These are phyloP conservation scores for Cydia amplana DNA, from an alignment of 1,140 invertebrate species.

Conservation along the genomic window DNA sequence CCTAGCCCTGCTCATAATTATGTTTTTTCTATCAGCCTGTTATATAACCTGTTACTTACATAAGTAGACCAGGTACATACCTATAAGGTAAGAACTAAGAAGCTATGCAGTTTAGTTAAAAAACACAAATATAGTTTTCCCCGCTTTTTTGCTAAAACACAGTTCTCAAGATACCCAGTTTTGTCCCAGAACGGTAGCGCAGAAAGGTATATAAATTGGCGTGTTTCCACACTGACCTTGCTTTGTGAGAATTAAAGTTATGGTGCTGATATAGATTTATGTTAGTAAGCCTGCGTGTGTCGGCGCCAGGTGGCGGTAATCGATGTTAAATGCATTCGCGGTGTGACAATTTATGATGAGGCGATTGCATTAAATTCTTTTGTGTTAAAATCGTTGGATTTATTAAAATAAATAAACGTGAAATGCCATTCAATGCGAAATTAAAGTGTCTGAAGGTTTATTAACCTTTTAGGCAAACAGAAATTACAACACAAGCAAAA, in stretches of 20 bases:
- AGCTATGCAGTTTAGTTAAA: too few species aligned
- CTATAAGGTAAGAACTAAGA: too few species aligned
- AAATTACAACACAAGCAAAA: too few species aligned
- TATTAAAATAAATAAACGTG: too few species aligned
- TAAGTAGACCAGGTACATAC: too few species aligned
- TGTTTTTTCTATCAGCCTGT: too few species aligned
- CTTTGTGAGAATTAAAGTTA: not conserved
- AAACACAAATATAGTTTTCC: not conserved
- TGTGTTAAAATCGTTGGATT: conserved; percentile 32
- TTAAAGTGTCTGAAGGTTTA: too few species aligned
- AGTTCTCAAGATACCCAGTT: not conserved
- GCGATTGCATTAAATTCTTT: not conserved
- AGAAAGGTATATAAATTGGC: not conserved
- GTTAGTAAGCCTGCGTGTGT: not conserved
- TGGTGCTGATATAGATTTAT: not conserved
- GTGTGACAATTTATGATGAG: not conserved
- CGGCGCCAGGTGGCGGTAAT: conserved; percentile 12
- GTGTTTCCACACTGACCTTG: not conserved
- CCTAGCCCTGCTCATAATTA: too few species aligned
- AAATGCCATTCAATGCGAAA: too few species aligned
- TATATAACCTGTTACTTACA: too few species aligned
- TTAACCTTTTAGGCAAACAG: too few species aligned
- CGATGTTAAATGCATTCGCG: not conserved
- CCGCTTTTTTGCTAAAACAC: not conserved
- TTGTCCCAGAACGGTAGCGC: not conserved